Conservation (phyloP, 2,113 vertebrate species). For the Muntiacus muntjak region DNA sequence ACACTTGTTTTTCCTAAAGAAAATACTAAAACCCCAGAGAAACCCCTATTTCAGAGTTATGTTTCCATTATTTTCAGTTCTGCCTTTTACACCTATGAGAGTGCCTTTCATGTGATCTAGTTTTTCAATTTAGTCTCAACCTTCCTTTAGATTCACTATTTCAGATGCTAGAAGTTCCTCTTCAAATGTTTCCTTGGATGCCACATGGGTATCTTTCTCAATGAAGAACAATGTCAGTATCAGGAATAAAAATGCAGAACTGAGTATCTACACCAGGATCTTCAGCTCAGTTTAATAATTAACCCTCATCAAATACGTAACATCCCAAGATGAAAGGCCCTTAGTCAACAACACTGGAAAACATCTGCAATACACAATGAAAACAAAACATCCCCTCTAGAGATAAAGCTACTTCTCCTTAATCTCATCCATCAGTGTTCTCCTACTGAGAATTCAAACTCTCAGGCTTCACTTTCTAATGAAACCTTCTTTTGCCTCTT, state of each 20-base stretch:
- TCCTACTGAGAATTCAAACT: not conserved
- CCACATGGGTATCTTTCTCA: not conserved
- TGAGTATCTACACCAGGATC: not conserved
- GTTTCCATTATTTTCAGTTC: not conserved
- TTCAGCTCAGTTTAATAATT: not conserved
- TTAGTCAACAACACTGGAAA: not conserved
- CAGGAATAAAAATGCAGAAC: not conserved
- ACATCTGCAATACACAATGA: not conserved
- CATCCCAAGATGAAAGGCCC: slow-evolving; percentile 1
- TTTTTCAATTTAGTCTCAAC: not conserved
- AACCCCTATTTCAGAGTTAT: not conserved
- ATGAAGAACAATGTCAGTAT: not conserved
- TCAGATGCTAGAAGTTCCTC: not conserved
- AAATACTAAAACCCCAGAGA: not conserved
- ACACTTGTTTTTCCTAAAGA: not conserved
- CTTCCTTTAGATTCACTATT: not conserved
- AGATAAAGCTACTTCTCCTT: not conserved
- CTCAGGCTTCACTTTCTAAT: not conserved
- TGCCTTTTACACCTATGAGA: not conserved
- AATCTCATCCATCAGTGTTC: not conserved
- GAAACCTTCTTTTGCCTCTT: not conserved
- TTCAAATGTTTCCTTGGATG: not conserved
- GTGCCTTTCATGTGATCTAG: too few relatives aligned
- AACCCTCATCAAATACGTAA: slow-evolving; percentile 10
- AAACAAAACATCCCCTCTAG: slow-evolving; percentile 13